These are phyloP conservation scores for Actinernus sp. DNA, from an alignment of 92 coral and sea anemone species.

Conservation along the genomic window DNA sequence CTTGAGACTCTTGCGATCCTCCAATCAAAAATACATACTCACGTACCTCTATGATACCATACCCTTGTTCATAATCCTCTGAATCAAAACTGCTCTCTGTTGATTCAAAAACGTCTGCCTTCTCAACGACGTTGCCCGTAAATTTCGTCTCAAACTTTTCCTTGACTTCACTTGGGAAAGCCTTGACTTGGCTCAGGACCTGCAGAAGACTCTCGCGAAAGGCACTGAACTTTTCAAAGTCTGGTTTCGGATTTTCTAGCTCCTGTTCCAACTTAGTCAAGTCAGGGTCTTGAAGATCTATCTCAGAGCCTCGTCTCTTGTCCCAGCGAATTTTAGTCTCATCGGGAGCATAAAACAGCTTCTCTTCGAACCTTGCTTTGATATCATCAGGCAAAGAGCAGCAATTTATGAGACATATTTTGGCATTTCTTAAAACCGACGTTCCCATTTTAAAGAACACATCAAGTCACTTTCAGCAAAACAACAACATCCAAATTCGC, in stretches of 20 bases:
- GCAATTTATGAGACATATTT: slow-evolving; percentile 29
- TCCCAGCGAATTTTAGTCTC: slow-evolving; percentile 40
- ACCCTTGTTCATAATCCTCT: slow-evolving; percentile 66
- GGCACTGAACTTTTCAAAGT: neutral
- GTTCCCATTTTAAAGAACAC: too few species aligned
- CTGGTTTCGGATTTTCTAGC: slow-evolving; percentile 17
- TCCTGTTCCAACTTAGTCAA: slow-evolving; percentile 25
- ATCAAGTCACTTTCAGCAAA: too few species aligned
- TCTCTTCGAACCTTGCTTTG: slow-evolving; percentile 15
- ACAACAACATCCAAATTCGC: too few species aligned
- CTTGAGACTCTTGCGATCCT: slow-evolving; percentile 67
- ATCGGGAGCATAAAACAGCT: slow-evolving; percentile 12
- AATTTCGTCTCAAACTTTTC: slow-evolving; percentile 72
- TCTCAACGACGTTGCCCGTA: slow-evolving; percentile 29
- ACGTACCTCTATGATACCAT: slow-evolving; percentile 76
- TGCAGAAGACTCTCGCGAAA: slow-evolving; percentile 30
- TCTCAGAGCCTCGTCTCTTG: slow-evolving; percentile 16
- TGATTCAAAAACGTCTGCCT: slow-evolving; percentile 19
- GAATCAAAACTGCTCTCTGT: slow-evolving; percentile 20
- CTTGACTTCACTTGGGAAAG: slow-evolving; percentile 63
- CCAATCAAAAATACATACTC: slow-evolving; percentile 75
- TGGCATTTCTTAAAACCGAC: too few species aligned
- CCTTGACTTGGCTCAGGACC: slow-evolving; percentile 29
- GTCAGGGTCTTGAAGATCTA: slow-evolving; percentile 13
- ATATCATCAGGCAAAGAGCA: slow-evolving; percentile 41